phyloP scores from a whole-genome alignment of 2,113 vertebrate species.

The Uria lomvia region DNA sequence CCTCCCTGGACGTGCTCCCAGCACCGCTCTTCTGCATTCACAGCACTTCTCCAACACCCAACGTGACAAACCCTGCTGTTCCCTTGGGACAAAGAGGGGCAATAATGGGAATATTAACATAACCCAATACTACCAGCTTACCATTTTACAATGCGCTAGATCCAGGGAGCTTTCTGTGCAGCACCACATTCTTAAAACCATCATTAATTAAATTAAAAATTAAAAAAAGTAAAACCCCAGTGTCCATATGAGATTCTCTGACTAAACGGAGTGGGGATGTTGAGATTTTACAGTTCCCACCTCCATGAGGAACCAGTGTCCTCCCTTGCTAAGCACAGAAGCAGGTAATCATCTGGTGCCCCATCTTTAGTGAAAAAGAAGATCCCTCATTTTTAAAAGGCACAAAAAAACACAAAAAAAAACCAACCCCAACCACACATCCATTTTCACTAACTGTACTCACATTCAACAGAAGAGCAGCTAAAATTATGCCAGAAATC shows the following conservation, averaged over 20 bases:
- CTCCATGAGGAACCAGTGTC: background rate
- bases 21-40: background rate
- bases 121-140: background rate
- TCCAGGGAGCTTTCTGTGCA: background rate
- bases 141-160: background rate
- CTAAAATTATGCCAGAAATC: background rate
- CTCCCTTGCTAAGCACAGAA: background rate
- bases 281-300: background rate
- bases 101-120: background rate
- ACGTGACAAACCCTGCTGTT: background rate
- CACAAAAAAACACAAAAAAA: background rate
- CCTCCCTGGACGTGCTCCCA: background rate
- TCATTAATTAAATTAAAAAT: background rate
- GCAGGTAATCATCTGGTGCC: background rate
- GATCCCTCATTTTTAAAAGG: background rate
- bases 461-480: background rate
- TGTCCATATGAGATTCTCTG: background rate
- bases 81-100: background rate
- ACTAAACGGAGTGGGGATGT: background rate
- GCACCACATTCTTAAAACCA: background rate
- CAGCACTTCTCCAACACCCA: background rate
- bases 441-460: background rate
- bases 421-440: background rate
- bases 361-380: background rate
- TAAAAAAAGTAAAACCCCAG: background rate